Evolutionary conservation across 2,113 vertebrate genomes (phyloP).

Genomic region (Pollimyrus isidori): DNA sequence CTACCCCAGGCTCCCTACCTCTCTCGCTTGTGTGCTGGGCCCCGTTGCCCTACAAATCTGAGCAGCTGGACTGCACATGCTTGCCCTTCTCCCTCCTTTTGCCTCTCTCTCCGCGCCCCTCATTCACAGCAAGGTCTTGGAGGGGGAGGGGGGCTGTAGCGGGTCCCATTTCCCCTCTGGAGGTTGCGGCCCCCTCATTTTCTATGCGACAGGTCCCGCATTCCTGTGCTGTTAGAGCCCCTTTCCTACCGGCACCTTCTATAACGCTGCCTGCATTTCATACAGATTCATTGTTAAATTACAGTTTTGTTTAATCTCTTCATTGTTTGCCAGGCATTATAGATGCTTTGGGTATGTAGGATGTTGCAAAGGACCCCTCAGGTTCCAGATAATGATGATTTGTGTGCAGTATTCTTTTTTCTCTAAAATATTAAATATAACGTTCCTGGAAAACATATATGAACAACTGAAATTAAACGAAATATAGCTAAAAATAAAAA

Average conservation of each 20-base stretch:
- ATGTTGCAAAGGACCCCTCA: neutral
- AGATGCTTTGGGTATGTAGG: neutral
- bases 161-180: neutral
- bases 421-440: neutral
- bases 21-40: slow-evolving; percentile 40
- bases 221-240: neutral
- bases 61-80: slow-evolving; percentile 58
- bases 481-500: neutral
- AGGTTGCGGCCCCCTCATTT: neutral
- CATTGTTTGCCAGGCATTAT: neutral
- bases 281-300: neutral
- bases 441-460: neutral
- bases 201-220: neutral
- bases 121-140: neutral
- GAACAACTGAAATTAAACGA: neutral
- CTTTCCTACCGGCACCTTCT: neutral
- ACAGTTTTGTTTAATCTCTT: neutral
- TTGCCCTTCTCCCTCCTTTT: slow-evolving; percentile 18
- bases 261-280: neutral
- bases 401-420: neutral
- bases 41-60: slow-evolving; percentile 32
- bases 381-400: neutral
- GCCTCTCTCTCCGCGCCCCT: neutral
- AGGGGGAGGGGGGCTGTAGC: neutral
- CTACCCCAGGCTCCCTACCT: neutral